Conservation (phyloP, 2,888 invertebrate species). For the Thereva nobilitata region DNA sequence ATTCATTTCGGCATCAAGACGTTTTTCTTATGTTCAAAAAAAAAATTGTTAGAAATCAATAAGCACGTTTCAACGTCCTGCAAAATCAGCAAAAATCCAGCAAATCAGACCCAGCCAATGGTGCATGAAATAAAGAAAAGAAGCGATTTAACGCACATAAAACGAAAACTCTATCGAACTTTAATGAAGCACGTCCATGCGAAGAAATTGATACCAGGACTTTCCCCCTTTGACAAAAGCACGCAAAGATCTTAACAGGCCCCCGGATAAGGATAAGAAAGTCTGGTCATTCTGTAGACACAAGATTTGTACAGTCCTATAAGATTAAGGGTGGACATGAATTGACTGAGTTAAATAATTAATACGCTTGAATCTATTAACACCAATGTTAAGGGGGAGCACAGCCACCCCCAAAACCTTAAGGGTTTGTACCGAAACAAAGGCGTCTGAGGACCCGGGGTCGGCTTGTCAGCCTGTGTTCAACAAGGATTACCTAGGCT, state of each 20-base stretch:
- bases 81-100: slow-evolving; percentile 23
- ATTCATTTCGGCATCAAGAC: too few species aligned
- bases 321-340: slow-evolving; percentile 28
- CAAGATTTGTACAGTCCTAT: slow-evolving; percentile 18
- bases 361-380: slow-evolving; percentile 28
- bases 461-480: too few species aligned
- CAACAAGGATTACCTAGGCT: slow-evolving; percentile 1
- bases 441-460: too few species aligned
- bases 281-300: not conserved
- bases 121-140: slow-evolving; percentile 22
- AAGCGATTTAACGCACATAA: slow-evolving; percentile 10
- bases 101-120: slow-evolving; percentile 6
- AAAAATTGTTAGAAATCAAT: too few species aligned
- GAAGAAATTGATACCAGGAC: slow-evolving; percentile 20
- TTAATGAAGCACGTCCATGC: slow-evolving; percentile 28
- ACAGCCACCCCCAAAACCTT: too few species aligned
- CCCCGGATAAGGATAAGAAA: not conserved
- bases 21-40: too few species aligned
- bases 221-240: not conserved
- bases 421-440: too few species aligned
- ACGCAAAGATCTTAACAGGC: not conserved
- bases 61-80: not conserved
- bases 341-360: slow-evolving; percentile 31
- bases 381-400: not conserved
- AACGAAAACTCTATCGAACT: slow-evolving; percentile 16